Percentiles rank a stretch among this genome's conserved stretches.
Conservation (phyloP, 2,113 vertebrate species). For the Plecturocebus donacophilus region DNA sequence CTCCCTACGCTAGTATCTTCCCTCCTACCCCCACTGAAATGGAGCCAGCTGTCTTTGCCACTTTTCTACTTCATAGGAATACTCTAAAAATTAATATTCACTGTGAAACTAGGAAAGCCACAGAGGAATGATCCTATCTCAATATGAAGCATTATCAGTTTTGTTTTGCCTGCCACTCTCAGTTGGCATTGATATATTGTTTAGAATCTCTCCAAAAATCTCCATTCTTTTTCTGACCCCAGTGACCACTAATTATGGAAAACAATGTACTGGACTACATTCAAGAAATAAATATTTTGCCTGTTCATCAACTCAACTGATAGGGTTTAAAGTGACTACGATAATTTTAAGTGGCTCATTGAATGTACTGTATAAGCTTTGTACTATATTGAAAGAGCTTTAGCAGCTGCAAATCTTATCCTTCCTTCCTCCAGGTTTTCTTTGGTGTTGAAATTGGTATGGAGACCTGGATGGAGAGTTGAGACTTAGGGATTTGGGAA, state of each 20-base stretch:
- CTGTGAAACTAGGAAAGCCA: constrained; percentile 41
- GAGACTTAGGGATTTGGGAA: not conserved
- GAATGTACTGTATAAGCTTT: not conserved
- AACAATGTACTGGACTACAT: constrained; percentile 1
- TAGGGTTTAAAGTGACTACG: not conserved
- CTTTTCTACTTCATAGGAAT: constrained; percentile 60
- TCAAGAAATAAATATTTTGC: constrained; percentile 44
- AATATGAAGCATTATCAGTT: not conserved
- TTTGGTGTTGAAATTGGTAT: not conserved
- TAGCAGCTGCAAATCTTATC: not conserved
- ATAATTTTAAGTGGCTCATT: constrained; percentile 1
- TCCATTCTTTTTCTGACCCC: constrained; percentile 19
- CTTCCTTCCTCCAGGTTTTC: not conserved
- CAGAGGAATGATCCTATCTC: constrained; percentile 27
- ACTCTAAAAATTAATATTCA: constrained; percentile 67
- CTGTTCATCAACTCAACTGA: constrained; percentile 17
- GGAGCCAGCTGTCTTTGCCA: not conserved
- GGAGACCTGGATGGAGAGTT: not conserved
- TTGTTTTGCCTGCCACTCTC: constrained; percentile 54
- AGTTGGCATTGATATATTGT: constrained; percentile 45
- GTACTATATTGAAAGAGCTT: not conserved
- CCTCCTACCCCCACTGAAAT: not conserved
- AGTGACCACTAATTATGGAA: constrained; percentile 36
- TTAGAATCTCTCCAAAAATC: constrained; percentile 59
- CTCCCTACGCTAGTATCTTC: not conserved